A percentile compares a stretch with the other conserved stretches of the same genome.
Conservation (phyloP, 1,140 invertebrate genomes). For the Dufourea novaeangliae region DNA sequence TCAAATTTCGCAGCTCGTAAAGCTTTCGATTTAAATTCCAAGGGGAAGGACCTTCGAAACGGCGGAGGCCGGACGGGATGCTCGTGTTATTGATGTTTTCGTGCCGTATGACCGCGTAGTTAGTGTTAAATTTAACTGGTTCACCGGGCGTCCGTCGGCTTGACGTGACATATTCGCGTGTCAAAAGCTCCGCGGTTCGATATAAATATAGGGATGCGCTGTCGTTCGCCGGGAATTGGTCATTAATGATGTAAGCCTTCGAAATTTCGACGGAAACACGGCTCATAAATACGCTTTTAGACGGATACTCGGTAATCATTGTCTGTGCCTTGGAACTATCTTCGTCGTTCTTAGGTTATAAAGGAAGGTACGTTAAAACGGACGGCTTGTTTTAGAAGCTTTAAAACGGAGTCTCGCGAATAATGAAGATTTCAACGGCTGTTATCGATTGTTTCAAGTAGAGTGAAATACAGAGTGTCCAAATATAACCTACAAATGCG, state of each 20-base stretch:
- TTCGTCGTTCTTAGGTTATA: too few species aligned
- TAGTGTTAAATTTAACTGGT: conserved; percentile 61
- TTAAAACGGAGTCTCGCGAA: too few species aligned
- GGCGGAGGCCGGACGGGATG: not conserved
- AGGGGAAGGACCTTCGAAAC: conserved; percentile 20
- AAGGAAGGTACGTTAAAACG: too few species aligned
- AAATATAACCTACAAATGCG: too few species aligned
- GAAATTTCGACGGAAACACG: conserved; percentile 43
- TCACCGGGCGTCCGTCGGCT: conserved; percentile 12
- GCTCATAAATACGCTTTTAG: not conserved
- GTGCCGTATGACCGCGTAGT: conserved; percentile 36
- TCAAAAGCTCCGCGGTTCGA: conserved; percentile 31
- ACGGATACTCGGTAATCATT: not conserved
- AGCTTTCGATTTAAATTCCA: conserved; percentile 50
- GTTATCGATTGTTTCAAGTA: too few species aligned
- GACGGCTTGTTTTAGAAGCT: too few species aligned
- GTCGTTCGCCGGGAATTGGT: conserved; percentile 50
- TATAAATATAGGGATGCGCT: conserved; percentile 57
- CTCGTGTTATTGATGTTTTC: conserved; percentile 50
- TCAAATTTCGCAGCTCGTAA: conserved; percentile 52
- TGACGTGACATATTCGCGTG: conserved; percentile 9
- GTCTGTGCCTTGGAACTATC: too few species aligned
- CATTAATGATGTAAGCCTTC: conserved; percentile 59
- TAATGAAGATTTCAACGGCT: too few species aligned
- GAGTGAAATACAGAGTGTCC: too few species aligned